phyloP scores from a whole-genome alignment of 2,113 vertebrate species.

The Oreochromis niloticus region DNA sequence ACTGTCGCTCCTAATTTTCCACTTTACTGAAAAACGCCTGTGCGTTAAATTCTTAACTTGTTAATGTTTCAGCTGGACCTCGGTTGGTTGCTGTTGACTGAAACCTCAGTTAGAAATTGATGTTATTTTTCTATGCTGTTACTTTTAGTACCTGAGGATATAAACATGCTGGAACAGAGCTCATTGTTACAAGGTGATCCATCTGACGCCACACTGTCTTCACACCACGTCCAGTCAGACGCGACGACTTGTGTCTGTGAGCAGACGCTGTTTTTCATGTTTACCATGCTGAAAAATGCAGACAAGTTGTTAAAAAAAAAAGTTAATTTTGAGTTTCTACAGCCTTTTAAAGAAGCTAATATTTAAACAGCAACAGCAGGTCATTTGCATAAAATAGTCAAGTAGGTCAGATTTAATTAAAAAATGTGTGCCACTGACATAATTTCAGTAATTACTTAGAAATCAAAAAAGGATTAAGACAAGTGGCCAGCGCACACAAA shows the following conservation, averaged over 20 bases:
- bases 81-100: not conserved
- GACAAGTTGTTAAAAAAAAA: not conserved
- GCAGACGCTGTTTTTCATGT: not conserved
- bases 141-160: conserved; percentile 79
- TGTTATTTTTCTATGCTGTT: conserved; percentile 52
- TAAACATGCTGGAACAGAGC: conserved; percentile 72
- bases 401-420: not conserved
- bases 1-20: not conserved
- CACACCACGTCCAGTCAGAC: not conserved
- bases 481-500: not conserved
- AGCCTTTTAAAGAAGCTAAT: not conserved
- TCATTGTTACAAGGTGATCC: conserved; percentile 28
- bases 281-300: not conserved
- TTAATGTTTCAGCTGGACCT: not conserved
- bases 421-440: not conserved
- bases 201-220: not conserved
- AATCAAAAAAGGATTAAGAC: not conserved
- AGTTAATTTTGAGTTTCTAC: not conserved
- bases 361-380: not conserved
- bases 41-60: not conserved
- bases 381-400: not conserved
- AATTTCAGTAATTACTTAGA: not conserved
- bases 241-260: not conserved
- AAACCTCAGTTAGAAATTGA: not conserved
- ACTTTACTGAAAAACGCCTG: not conserved